phyloP scores from a whole-genome alignment of 2,797 vertebrate genomes.

The Amphiprion clarkii region DNA sequence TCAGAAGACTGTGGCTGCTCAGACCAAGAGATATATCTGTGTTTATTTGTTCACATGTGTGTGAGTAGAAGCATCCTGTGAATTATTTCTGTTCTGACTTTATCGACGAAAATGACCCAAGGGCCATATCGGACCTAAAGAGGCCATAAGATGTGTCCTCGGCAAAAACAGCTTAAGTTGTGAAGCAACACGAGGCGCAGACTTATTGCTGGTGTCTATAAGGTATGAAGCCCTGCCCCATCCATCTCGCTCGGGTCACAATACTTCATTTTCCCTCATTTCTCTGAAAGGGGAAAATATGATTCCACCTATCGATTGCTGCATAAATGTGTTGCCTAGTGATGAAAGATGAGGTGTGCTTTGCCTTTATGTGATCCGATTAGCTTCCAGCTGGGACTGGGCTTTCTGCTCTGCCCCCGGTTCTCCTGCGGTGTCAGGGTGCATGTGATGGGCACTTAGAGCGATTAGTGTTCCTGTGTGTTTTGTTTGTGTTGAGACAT shows the following conservation, averaged over 20 bases:
- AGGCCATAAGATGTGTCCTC: constrained; percentile 46
- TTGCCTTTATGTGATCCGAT: constrained; percentile 79
- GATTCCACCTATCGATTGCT: constrained; percentile 81
- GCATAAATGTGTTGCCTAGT: constrained; percentile 80
- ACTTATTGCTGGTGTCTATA: constrained; percentile 63
- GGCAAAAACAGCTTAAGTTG: constrained; percentile 55
- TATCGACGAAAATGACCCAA: constrained; percentile 60
- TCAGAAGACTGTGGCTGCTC: background rate
- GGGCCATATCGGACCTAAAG: constrained; percentile 49
- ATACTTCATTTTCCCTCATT: constrained; percentile 78
- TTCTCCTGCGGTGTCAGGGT: constrained; percentile 69
- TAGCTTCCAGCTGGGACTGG: constrained; percentile 73
- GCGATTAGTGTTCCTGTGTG: constrained; percentile 74
- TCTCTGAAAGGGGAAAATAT: constrained; percentile 82
- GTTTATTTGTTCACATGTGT: constrained; percentile 22
- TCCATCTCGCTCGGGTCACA: constrained; percentile 71
- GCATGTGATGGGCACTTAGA: constrained; percentile 72
- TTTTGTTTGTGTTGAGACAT: constrained; percentile 72
- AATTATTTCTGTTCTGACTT: constrained; percentile 51
- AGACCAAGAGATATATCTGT: constrained; percentile 8
- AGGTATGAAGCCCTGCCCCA: constrained; percentile 51
- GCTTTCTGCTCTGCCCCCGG: constrained; percentile 48
- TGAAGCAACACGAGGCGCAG: constrained; percentile 46
- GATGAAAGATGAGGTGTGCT: constrained; percentile 82
- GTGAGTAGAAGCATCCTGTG: constrained; percentile 17